phyloP scores from a whole-genome alignment of 2,797 vertebrate species.

The Fratercula arctica region DNA sequence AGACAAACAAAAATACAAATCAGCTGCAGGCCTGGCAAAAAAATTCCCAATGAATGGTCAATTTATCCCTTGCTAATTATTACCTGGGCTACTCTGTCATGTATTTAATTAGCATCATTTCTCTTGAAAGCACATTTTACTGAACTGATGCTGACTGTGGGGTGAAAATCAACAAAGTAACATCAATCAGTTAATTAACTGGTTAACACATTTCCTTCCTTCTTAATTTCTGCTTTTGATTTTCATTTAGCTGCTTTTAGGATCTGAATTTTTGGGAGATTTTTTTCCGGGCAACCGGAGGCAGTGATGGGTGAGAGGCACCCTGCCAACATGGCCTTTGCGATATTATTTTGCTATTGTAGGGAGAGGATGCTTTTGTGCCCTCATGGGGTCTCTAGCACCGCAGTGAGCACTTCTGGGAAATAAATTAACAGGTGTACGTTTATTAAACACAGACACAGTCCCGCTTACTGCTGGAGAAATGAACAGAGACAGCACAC shows the following conservation, averaged over 20 bases:
- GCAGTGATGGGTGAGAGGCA: background rate
- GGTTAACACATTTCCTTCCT: constrained; percentile 51
- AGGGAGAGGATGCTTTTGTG: background rate
- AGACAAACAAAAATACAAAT: background rate
- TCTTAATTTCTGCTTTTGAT: constrained; percentile 47
- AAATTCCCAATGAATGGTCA: background rate
- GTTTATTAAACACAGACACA: constrained; percentile 33
- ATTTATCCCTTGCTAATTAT: constrained; percentile 48
- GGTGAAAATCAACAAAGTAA: constrained; percentile 38
- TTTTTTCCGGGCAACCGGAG: background rate
- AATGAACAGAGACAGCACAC: background rate
- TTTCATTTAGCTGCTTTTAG: constrained; percentile 25
- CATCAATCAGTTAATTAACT: constrained; percentile 64
- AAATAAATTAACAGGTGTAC: constrained; percentile 55
- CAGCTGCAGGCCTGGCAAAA: background rate
- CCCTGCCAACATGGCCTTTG: background rate
- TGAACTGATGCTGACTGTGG: background rate
- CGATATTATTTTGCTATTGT: background rate
- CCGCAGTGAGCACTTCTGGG: background rate
- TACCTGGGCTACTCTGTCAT: constrained; percentile 29
- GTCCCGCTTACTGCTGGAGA: constrained; percentile 11
- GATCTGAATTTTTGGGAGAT: background rate
- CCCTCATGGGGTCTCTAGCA: background rate
- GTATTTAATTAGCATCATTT: constrained; percentile 52
- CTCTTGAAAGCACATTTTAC: constrained; percentile 45